phyloP scores from a whole-genome alignment of 2,888 invertebrate genomes.

The Diarsia brunnea region DNA sequence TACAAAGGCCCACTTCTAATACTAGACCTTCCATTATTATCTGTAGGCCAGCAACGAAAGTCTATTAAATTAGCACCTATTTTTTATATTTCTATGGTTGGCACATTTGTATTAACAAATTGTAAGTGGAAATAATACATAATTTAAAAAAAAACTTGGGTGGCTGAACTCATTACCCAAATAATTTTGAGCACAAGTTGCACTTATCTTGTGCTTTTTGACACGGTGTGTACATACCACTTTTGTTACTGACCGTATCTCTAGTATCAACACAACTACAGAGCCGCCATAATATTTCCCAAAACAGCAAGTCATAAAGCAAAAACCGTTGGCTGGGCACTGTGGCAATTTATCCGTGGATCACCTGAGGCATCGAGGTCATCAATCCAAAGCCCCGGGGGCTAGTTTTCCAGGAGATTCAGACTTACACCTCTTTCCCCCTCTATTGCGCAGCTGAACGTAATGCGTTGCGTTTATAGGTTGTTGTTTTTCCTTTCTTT shows the following conservation, averaged over 20 bases:
- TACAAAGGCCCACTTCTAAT: neutral
- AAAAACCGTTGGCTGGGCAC: constrained; percentile 68
- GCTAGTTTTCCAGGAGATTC: constrained; percentile 81
- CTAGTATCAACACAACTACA: constrained; percentile 22
- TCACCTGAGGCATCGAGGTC: constrained; percentile 84
- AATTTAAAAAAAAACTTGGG: no score
- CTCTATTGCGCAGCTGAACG: constrained; percentile 78
- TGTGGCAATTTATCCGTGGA: constrained; percentile 74
- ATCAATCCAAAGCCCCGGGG: constrained; percentile 84
- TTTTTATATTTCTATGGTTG: no score
- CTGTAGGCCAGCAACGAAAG: no score
- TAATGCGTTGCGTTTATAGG: constrained; percentile 65
- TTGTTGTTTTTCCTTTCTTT: constrained; percentile 25
- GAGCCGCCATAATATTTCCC: constrained; percentile 60
- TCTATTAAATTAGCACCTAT: no score
- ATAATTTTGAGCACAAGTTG: no score
- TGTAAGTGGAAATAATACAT: no score
- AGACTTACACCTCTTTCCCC: constrained; percentile 74
- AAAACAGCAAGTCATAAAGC: constrained; percentile 70
- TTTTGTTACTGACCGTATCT: constrained; percentile 3
- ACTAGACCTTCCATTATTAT: neutral
- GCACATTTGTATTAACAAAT: no score
- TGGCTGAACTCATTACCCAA: no score
- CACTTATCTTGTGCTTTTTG: no score
- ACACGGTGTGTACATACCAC: neutral